Base-by-base conservation (phyloP, 2,888 invertebrate genomes). In the Autographa gamma region DNA sequence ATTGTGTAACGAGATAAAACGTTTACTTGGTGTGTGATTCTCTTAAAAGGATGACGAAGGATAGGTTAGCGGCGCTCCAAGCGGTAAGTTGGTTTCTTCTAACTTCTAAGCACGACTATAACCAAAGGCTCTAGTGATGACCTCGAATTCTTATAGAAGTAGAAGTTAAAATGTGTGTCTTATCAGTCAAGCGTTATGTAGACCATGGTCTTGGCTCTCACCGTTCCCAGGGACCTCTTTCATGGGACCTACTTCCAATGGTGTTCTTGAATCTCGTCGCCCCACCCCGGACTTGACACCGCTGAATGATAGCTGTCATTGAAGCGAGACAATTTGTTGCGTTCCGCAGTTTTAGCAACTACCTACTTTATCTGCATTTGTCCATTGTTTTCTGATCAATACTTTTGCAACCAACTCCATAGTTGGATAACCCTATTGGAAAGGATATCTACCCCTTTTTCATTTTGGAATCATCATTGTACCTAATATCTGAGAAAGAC, bases 51-150 rank as follows among this genome's bases (percentile, higher is more conserved):
- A 98, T 98, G 98, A 98, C 98, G 96, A 98, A 98, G 97, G 98
- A 98, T 97, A 98, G 98, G 97, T 97, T 98, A 97, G 98, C 98
- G 96, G 98, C 98, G 96, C 97, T 98, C 91, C 98, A 98, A 96
- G 98, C 98, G 97, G 98, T 98, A 96, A 97, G 98, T 94, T 88
- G 82, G 86, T 90, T 88, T 87, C 85, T 81, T 82, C 85, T 87
- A 88, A 81, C 87, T 91, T 89, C 89, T 89, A 87, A 86, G 83
- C 86, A 86, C 85, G 88, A 88, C 86, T 88, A 79, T 91, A 93
- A 90, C 92, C 92, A 92, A 92, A 92, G 91, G 93, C 90, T 91
- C 91, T 88, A 72, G 81, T 86, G 86, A 85, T 94, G 94, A 92
- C 94, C 93, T 94, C 93, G 93, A 93, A 93, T 89, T 90, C 83